phyloP scores from a whole-genome alignment of 2,888 invertebrate genomes.

The Tromatobia lineatoria region DNA sequence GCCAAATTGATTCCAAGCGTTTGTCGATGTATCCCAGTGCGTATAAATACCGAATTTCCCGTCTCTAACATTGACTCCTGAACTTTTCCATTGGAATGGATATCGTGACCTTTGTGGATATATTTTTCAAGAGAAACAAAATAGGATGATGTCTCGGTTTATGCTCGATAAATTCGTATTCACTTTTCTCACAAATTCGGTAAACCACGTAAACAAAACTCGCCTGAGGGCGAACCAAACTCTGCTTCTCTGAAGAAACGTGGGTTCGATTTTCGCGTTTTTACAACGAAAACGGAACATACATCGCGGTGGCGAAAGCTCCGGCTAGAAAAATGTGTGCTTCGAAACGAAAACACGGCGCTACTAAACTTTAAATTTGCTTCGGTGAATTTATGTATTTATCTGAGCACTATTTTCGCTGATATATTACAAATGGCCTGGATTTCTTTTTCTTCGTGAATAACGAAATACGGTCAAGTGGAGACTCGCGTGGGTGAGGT shows the following conservation, averaged over 20 bases:
- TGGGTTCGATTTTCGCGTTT: background rate
- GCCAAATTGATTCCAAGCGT: slow-evolving; percentile 17
- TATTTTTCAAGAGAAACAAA: background rate
- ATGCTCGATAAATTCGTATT: background rate
- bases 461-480: slow-evolving; percentile 75
- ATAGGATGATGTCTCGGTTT: background rate
- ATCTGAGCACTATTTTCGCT: background rate
- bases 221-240: background rate
- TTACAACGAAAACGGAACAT: background rate
- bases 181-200: slow-evolving; percentile 7
- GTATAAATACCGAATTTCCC: slow-evolving; percentile 15
- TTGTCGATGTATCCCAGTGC: background rate
- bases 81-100: slow-evolving; percentile 8
- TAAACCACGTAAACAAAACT: slow-evolving; percentile 13
- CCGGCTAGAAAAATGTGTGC: background rate
- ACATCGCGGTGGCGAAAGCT: background rate
- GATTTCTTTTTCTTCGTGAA: slow-evolving; percentile 53
- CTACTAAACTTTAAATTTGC: background rate
- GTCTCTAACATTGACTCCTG: slow-evolving; percentile 11
- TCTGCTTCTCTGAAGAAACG: background rate
- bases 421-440: slow-evolving; percentile 77
- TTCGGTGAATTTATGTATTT: background rate
- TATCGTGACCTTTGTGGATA: background rate
- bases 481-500: slow-evolving; percentile 75
- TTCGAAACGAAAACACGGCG: background rate